phyloP scores from a whole-genome alignment of 2,113 vertebrate species.

The Caranx ignobilis region DNA sequence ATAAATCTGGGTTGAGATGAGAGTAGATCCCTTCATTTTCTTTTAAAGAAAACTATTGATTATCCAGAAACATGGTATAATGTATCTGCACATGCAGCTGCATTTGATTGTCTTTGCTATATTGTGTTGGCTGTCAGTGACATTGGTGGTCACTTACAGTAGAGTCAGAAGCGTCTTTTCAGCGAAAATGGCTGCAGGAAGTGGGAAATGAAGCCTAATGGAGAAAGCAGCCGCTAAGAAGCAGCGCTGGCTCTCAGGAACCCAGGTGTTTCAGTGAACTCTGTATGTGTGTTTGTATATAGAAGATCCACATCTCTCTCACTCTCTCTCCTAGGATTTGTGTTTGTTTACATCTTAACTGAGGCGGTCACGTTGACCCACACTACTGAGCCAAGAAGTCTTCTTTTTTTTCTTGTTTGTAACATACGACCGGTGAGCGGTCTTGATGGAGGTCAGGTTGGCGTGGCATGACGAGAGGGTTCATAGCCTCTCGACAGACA shows the following conservation, averaged over 20 bases:
- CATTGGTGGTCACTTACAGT: conserved; percentile 21
- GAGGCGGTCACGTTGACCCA: neutral
- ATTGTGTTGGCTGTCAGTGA: conserved; percentile 4
- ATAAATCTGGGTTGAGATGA: conserved; percentile 28
- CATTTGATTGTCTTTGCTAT: neutral
- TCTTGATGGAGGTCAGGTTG: conserved; percentile 25
- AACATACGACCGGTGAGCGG: conserved; percentile 24
- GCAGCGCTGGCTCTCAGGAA: conserved; percentile 31
- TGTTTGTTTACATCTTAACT: conserved; percentile 52
- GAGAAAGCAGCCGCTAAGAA: conserved; percentile 50
- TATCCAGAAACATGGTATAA: neutral
- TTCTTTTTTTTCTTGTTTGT: conserved; percentile 17
- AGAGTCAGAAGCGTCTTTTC: conserved; percentile 37
- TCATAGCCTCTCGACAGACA: conserved; percentile 22
- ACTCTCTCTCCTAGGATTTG: neutral
- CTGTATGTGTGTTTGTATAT: conserved; percentile 32
- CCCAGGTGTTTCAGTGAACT: conserved; percentile 41
- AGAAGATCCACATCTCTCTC: conserved; percentile 21
- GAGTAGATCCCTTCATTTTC: conserved; percentile 4
- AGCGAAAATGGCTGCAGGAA: conserved; percentile 47
- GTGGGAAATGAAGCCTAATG: conserved; percentile 48
- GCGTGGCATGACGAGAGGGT: neutral
- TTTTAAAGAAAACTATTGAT: neutral
- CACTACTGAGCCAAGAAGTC: neutral
- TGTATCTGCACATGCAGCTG: neutral